These are phyloP conservation scores for Tillus elongatus DNA, from an alignment of 2,888 invertebrate species.

Conservation along the genomic window DNA sequence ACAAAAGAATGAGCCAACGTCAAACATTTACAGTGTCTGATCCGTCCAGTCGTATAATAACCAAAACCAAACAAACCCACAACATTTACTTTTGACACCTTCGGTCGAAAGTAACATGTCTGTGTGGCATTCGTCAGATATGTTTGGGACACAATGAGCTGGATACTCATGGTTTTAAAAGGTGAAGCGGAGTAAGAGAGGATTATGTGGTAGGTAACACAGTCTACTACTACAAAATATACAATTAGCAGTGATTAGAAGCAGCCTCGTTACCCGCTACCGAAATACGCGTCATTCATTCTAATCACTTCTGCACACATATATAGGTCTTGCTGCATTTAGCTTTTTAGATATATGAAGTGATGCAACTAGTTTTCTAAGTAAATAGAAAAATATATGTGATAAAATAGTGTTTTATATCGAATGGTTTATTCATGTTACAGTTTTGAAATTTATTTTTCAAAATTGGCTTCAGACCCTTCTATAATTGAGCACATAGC, in stretches of 20 bases:
- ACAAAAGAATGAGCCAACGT: slow-evolving; percentile 1
- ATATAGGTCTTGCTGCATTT: slow-evolving; percentile 11
- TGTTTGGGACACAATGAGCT: too few species aligned
- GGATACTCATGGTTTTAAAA: too few species aligned
- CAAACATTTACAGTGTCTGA: slow-evolving; percentile 8
- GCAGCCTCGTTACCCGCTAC: slow-evolving; percentile 39
- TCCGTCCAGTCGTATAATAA: slow-evolving; percentile 16
- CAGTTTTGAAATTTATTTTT: too few species aligned
- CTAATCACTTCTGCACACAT: slow-evolving; percentile 39
- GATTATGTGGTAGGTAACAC: too few species aligned
- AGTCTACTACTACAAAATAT: slow-evolving; percentile 30
- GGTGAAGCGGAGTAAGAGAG: too few species aligned
- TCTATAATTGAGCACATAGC: too few species aligned
- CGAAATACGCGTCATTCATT: slow-evolving; percentile 41
- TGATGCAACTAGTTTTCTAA: too few species aligned
- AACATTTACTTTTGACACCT: slow-evolving; percentile 42
- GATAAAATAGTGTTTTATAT: too few species aligned
- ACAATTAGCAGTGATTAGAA: slow-evolving; percentile 41
- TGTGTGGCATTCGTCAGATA: slow-evolving; percentile 39
- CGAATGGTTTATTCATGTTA: too few species aligned
- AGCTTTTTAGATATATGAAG: too few species aligned
- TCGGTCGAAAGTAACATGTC: slow-evolving; percentile 40
- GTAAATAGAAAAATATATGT: too few species aligned
- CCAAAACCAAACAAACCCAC: slow-evolving; percentile 31
- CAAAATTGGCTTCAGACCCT: too few species aligned